Conservation (phyloP, 2,888 invertebrate species). For the Synanthedon vespiformis region DNA sequence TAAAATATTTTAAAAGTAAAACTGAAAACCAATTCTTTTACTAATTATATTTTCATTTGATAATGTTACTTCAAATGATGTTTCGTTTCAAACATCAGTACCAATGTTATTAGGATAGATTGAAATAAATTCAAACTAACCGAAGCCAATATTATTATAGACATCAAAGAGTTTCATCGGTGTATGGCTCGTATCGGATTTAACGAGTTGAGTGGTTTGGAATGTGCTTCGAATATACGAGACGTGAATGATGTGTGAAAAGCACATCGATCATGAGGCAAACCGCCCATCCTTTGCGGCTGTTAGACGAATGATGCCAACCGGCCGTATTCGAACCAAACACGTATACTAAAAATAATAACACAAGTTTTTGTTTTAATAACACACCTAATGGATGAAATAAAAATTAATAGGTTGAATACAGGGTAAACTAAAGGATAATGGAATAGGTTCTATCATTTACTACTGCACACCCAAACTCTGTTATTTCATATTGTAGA, state of each 20-base stretch:
- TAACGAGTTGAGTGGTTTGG: constrained; percentile 19
- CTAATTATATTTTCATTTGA: no score
- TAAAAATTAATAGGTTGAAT: no score
- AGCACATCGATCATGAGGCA: constrained; percentile 31
- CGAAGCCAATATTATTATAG: constrained; percentile 2
- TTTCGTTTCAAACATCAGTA: no score
- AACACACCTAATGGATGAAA: no score
- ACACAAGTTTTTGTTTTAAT: no score
- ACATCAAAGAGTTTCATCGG: constrained; percentile 41
- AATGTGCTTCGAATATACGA: constrained; percentile 27
- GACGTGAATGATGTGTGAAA: background rate
- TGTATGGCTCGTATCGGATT: constrained; percentile 35
- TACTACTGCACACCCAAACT: no score
- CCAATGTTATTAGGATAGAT: background rate
- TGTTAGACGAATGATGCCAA: constrained; percentile 12
- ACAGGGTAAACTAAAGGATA: no score
- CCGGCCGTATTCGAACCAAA: constrained; percentile 1
- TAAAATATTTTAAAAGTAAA: no score
- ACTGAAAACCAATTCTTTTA: no score
- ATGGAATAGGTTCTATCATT: no score
- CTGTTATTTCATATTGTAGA: no score
- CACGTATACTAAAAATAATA: background rate
- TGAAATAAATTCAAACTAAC: background rate
- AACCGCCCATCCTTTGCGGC: constrained; percentile 8
- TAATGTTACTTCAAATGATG: no score